Percentiles rank a stretch among this genome's conserved stretches.
phyloP scores from a whole-genome alignment of 2,888 invertebrate species.

The Parapristionchus giblindavisi region DNA sequence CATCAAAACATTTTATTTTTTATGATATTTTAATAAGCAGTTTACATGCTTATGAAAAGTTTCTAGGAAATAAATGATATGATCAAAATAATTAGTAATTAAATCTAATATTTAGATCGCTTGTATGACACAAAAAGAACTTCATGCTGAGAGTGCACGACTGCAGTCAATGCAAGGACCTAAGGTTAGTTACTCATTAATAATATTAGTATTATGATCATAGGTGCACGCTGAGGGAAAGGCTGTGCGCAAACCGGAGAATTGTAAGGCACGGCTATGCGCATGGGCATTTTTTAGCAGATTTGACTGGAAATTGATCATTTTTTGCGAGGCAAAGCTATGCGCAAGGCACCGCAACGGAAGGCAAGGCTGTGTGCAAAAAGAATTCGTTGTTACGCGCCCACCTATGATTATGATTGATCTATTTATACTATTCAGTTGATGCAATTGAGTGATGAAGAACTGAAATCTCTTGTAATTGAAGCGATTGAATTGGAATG shows the following conservation, averaged over 20 bases:
- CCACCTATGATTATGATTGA: background rate
- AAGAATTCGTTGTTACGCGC: background rate
- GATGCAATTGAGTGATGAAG: constrained; percentile 15
- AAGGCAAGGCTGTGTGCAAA: background rate
- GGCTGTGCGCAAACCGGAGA: no score
- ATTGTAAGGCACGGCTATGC: no score
- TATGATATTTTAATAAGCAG: no score
- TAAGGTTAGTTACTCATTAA: constrained; percentile 3
- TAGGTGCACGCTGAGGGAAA: no score
- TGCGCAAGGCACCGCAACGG: no score
- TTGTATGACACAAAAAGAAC: constrained; percentile 7
- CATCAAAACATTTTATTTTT: no score
- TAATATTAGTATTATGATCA: no score
- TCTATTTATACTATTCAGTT: constrained; percentile 4
- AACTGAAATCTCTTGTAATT: constrained; percentile 15
- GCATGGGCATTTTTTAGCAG: background rate
- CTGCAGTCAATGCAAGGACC: constrained; percentile 25
- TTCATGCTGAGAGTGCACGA: constrained; percentile 18
- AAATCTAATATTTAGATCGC: background rate
- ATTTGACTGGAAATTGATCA: background rate
- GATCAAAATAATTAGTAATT: no score
- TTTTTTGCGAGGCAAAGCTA: background rate
- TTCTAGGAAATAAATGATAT: no score
- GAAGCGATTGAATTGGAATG: constrained; percentile 19
- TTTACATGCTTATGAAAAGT: no score